These are phyloP conservation scores for Mactra quadrangularis DNA, from an alignment of 1,140 invertebrate genomes.

Conservation along the genomic window DNA sequence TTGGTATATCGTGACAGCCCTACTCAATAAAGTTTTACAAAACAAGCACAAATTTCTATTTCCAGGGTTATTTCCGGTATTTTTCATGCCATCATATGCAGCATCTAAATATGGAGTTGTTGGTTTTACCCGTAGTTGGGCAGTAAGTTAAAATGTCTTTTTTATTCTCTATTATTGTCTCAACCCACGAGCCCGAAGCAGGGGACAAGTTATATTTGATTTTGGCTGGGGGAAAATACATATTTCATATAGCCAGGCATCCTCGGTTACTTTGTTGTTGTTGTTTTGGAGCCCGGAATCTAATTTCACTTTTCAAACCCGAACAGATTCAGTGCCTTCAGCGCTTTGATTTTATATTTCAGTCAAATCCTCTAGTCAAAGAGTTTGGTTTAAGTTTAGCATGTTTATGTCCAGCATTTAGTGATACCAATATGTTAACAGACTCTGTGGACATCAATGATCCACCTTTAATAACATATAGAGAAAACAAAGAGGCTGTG, in stretches of 20 bases:
- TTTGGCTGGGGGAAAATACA: too few species aligned
- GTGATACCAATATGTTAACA: constrained; percentile 40
- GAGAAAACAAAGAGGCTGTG: constrained; percentile 35
- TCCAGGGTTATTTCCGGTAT: constrained; percentile 87
- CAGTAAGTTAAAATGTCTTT: constrained; percentile 62
- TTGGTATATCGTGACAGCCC: too few species aligned
- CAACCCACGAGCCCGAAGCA: too few species aligned
- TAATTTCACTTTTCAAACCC: too few species aligned
- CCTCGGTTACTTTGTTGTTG: too few species aligned
- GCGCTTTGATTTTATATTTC: background rate
- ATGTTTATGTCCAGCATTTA: constrained; percentile 54
- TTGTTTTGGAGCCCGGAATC: too few species aligned
- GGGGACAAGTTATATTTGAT: too few species aligned
- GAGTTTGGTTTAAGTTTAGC: constrained; percentile 40
- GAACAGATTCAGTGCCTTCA: too few species aligned
- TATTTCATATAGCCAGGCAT: too few species aligned
- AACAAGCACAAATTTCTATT: too few species aligned
- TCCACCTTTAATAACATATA: constrained; percentile 5
- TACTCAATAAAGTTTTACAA: too few species aligned
- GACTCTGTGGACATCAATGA: background rate
- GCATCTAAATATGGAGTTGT: constrained; percentile 91
- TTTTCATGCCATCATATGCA: constrained; percentile 90
- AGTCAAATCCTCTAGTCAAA: constrained; percentile 9
- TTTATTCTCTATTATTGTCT: background rate
- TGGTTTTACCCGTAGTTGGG: constrained; percentile 87